Evolutionary conservation across 2,113 vertebrate genomes (phyloP).

Genomic region (Sander vitreus): DNA sequence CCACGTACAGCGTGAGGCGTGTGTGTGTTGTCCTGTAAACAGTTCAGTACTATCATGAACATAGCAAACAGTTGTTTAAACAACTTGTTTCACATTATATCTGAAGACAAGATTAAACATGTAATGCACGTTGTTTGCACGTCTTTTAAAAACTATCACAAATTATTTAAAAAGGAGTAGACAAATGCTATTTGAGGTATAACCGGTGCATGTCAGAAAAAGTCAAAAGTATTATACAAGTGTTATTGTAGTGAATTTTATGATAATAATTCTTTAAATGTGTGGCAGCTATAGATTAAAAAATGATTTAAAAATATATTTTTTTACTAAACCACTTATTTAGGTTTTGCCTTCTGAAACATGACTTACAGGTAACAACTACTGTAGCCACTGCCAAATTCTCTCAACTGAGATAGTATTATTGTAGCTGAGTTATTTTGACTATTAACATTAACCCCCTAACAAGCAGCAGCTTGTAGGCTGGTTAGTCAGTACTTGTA

Average conservation of each 20-base stretch:
- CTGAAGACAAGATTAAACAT: background rate
- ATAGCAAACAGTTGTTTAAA: background rate
- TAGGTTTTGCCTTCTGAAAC: background rate
- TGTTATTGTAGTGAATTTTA: background rate
- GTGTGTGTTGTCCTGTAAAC: constrained; percentile 4
- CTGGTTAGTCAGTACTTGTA: background rate
- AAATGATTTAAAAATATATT: background rate
- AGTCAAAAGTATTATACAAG: background rate
- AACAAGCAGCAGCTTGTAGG: background rate
- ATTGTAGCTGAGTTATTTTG: background rate
- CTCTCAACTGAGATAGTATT: background rate
- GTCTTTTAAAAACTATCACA: background rate
- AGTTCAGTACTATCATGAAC: background rate
- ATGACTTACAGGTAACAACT: background rate
- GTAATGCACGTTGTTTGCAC: background rate
- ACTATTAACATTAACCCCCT: background rate
- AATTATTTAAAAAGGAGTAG: background rate
- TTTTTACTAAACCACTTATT: background rate
- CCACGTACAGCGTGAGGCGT: background rate
- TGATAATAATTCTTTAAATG: background rate
- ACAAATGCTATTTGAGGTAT: background rate
- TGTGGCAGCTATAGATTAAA: background rate
- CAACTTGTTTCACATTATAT: background rate
- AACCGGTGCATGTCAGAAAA: background rate
- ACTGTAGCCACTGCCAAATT: background rate